A percentile compares a stretch with the other conserved stretches of the same genome.
Evolutionary conservation across 2,888 invertebrate genomes (phyloP).

Genomic region (Phortica okadai): DNA sequence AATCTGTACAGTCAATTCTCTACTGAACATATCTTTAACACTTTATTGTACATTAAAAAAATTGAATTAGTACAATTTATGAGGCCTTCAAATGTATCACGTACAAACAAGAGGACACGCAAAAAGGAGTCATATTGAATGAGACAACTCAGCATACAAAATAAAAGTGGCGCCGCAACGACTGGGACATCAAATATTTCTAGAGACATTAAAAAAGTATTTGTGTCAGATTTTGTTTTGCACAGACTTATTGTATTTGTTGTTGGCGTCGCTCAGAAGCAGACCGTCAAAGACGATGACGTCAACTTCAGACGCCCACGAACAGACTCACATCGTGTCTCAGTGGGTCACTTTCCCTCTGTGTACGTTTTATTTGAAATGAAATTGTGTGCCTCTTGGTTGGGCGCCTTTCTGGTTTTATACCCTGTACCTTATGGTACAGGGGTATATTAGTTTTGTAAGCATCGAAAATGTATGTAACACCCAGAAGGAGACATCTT

Average conservation of each 20-base stretch:
- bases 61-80: too few species aligned
- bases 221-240: neutral
- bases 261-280: neutral
- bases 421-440: too few species aligned
- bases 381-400: neutral
- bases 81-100: neutral
- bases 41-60: too few species aligned
- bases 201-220: neutral
- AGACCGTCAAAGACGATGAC: constrained; percentile 28
- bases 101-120: neutral
- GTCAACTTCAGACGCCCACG: constrained; percentile 32
- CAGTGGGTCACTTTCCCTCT: constrained; percentile 10
- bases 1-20: too few species aligned
- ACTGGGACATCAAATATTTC: neutral
- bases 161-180: constrained; percentile 37
- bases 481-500: too few species aligned
- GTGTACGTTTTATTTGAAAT: neutral
- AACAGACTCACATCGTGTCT: neutral
- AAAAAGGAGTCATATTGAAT: too few species aligned
- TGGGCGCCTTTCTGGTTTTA: neutral
- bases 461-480: too few species aligned
- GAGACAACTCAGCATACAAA: too few species aligned
- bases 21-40: too few species aligned
- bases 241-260: neutral
- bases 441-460: too few species aligned